These are phyloP conservation scores for Orgyia antiqua DNA, from an alignment of 2,888 invertebrate genomes.

Conservation along the genomic window DNA sequence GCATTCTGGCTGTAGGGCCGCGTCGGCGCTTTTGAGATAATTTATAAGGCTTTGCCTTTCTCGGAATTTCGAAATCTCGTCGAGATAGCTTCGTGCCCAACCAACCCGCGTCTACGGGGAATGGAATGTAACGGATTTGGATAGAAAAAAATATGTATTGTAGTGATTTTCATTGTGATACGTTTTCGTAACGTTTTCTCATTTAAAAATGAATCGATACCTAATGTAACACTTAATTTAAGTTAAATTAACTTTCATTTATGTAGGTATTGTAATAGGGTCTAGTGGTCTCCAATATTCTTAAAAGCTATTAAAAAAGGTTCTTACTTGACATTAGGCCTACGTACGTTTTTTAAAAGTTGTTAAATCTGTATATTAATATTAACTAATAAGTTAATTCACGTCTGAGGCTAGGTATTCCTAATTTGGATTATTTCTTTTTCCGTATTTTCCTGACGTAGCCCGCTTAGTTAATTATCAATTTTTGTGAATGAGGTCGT, in stretches of 20 bases:
- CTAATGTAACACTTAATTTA: conserved; percentile 11
- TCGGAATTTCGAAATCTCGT: conserved; percentile 75
- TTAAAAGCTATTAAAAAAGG: too few species aligned
- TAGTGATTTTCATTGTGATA: conserved; percentile 40
- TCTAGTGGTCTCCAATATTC: too few species aligned
- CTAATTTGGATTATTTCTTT: too few species aligned
- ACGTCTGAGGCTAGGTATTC: too few species aligned
- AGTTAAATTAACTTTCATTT: conserved; percentile 1
- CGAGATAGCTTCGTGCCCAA: conserved; percentile 57
- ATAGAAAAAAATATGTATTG: conserved; percentile 65
- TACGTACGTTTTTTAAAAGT: too few species aligned
- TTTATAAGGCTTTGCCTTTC: conserved; percentile 77
- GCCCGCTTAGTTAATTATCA: too few species aligned
- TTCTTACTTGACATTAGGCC: too few species aligned
- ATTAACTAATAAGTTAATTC: too few species aligned
- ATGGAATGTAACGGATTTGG: conserved; percentile 75
- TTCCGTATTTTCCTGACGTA: too few species aligned
- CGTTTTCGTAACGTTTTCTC: conserved; percentile 45
- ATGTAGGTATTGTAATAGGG: background rate
- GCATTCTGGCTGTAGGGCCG: conserved; percentile 69
- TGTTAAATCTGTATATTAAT: too few species aligned
- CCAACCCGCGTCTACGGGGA: conserved; percentile 53
- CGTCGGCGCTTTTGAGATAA: conserved; percentile 77
- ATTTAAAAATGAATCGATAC: conserved; percentile 35
- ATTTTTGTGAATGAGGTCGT: too few species aligned